phyloP scores from a whole-genome alignment of 1,140 invertebrate genomes.

The Eupristina koningsbergeri region DNA sequence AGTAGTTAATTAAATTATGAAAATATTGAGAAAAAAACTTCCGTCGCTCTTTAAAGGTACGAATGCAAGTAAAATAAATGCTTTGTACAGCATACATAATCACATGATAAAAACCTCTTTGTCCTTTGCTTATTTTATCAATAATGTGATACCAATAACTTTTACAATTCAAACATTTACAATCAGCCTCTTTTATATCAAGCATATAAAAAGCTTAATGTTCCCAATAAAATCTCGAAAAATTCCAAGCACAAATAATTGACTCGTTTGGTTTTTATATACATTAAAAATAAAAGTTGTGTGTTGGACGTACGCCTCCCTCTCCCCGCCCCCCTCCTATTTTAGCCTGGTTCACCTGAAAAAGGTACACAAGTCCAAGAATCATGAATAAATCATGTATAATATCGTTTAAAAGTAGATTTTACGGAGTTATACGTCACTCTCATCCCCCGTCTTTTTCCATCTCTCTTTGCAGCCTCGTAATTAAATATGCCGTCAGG shows the following conservation, averaged over 20 bases:
- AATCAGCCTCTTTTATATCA: no score
- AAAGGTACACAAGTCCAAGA: no score
- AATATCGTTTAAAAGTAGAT: conserved; percentile 31
- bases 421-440: neutral
- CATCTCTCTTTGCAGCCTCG: neutral
- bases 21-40: neutral
- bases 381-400: conserved; percentile 13
- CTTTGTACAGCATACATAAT: neutral
- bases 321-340: no score
- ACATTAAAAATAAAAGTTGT: neutral
- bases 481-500: conserved; percentile 48
- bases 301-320: no score
- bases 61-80: neutral
- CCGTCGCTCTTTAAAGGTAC: neutral
- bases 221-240: no score
- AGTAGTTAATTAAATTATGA: neutral
- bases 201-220: no score
- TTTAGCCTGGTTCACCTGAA: no score
- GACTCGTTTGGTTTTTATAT: no score
- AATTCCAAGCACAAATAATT: no score
- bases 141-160: no score
- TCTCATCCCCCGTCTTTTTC: neutral
- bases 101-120: neutral
- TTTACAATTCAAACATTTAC: no score
- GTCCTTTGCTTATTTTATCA: neutral